Conservation (phyloP, 2,113 vertebrate genomes). For the Burhinus bistriatus region DNA sequence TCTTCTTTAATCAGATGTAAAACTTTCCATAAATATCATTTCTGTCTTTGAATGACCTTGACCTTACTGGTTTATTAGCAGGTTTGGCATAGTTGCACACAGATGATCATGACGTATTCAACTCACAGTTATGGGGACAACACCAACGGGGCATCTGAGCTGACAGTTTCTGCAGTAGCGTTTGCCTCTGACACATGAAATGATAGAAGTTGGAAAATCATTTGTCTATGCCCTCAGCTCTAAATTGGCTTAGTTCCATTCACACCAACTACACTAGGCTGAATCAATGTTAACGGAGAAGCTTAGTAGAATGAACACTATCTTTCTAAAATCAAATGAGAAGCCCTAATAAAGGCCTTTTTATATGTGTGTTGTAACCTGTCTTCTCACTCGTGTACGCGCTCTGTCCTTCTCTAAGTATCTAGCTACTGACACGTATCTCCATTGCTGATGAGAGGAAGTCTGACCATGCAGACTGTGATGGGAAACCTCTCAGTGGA, state of each 20-base stretch:
- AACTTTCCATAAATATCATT: not conserved
- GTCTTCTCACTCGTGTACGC: not conserved
- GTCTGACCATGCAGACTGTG: not conserved
- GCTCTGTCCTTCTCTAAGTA: not conserved
- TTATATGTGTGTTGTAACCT: accelerated
- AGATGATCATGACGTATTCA: not conserved
- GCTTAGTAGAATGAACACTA: not conserved
- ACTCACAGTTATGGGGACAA: not conserved
- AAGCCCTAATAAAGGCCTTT: not conserved
- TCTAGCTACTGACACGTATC: not conserved
- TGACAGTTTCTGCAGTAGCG: not conserved
- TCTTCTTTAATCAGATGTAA: slow-evolving; percentile 49
- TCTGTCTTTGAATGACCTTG: slow-evolving; percentile 7
- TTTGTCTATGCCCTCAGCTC: not conserved
- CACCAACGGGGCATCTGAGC: not conserved
- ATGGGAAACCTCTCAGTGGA: not conserved
- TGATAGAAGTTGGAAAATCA: not conserved
- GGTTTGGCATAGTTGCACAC: not conserved
- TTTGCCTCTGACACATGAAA: not conserved
- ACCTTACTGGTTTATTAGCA: not conserved
- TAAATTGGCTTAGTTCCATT: not conserved
- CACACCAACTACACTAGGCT: not conserved
- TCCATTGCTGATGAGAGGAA: not conserved
- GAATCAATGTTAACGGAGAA: not conserved
- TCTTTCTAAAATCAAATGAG: not conserved